Percentiles rank a stretch among this genome's conserved stretches.
Evolutionary conservation across 2,797 vertebrate genomes (phyloP).

Genomic region (Microtus californicus): DNA sequence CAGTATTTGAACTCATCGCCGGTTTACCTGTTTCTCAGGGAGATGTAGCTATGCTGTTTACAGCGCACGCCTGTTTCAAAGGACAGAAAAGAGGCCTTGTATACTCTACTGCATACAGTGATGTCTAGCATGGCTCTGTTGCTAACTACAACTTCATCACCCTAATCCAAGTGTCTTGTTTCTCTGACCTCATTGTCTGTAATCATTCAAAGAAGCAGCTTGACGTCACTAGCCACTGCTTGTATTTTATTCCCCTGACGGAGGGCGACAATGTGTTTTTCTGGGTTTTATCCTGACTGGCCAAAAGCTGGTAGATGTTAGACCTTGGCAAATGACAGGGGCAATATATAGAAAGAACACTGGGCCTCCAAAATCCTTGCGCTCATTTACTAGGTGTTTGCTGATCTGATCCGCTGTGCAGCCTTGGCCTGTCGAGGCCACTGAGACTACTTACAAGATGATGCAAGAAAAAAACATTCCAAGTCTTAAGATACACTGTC

Average conservation of each 20-base stretch:
- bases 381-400: neutral
- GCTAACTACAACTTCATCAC: neutral
- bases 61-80: neutral
- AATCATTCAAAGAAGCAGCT: conserved; percentile 29
- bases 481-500: neutral
- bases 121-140: neutral
- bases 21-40: neutral
- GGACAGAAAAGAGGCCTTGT: neutral
- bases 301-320: neutral
- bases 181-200: neutral
- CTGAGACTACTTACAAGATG: neutral
- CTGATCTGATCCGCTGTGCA: neutral
- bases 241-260: neutral
- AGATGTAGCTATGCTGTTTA: neutral
- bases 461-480: neutral
- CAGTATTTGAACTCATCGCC: neutral
- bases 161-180: neutral
- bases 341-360: neutral
- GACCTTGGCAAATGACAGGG: neutral
- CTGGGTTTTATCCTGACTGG: conserved; percentile 27
- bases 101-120: neutral
- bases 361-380: neutral
- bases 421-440: neutral
- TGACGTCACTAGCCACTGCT: neutral
- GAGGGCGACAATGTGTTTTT: neutral